Conservation (phyloP, 2,113 vertebrate species). For the Vulpes lagopus region DNA sequence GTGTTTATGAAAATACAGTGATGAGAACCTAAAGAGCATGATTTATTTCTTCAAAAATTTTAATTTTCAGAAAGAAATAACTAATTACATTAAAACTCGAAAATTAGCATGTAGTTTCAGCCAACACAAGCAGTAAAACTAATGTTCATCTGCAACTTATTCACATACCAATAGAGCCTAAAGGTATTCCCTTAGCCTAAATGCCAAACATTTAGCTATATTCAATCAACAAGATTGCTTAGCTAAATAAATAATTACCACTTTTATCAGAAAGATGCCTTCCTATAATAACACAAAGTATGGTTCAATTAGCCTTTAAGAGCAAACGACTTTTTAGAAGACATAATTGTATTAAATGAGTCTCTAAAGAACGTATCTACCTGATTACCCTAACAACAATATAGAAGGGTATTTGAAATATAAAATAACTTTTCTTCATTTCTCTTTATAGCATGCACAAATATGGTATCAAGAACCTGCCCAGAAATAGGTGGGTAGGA, state of each 20-base stretch:
- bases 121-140: background rate
- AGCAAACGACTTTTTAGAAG: slow-evolving; percentile 42
- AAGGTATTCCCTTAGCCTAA: slow-evolving; percentile 48
- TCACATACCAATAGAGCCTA: slow-evolving; percentile 42
- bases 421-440: background rate
- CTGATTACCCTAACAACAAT: background rate
- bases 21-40: background rate
- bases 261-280: background rate
- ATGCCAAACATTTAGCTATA: slow-evolving; percentile 58
- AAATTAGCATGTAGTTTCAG: background rate
- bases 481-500: background rate
- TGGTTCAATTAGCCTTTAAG: slow-evolving; percentile 3
- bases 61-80: slow-evolving; percentile 47
- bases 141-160: slow-evolving; percentile 48
- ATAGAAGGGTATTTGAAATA: background rate
- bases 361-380: background rate
- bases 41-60: slow-evolving; percentile 43
- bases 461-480: background rate
- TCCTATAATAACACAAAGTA: background rate
- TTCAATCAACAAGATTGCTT: slow-evolving; percentile 37
- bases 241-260: slow-evolving; percentile 24
- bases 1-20: slow-evolving; percentile 44
- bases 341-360: background rate
- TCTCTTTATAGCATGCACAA: background rate
- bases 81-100: slow-evolving; percentile 61